These are phyloP conservation scores for Zeuzera pyrina DNA, from an alignment of 2,888 invertebrate species.

Conservation along the genomic window DNA sequence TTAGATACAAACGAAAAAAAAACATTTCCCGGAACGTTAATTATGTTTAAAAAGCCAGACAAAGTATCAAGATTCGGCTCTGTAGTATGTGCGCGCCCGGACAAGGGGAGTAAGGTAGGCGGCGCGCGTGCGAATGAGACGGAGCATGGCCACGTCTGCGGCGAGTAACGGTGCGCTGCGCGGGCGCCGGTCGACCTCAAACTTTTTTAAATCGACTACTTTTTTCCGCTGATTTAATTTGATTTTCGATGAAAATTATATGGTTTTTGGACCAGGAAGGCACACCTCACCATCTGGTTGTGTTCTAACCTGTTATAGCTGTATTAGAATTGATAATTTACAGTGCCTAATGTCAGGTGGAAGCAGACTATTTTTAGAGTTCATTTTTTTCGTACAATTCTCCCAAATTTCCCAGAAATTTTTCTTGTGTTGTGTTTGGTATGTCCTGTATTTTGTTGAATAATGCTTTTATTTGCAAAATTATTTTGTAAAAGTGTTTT, in stretches of 20 bases:
- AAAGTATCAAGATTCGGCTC: conserved; percentile 46
- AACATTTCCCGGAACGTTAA: not conserved
- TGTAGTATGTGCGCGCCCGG: conserved; percentile 31
- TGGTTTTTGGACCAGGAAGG: conserved; percentile 23
- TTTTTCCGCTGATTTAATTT: conserved; percentile 42
- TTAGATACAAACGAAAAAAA: not conserved
- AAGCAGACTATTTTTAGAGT: conserved; percentile 25
- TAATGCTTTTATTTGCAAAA: not conserved
- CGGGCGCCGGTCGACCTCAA: conserved; percentile 37
- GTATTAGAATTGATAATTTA: too few relatives aligned
- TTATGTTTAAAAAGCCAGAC: conserved; percentile 15
- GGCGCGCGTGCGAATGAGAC: conserved; percentile 42
- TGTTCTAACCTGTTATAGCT: too few relatives aligned
- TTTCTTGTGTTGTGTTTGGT: too few relatives aligned
- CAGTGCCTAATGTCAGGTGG: too few relatives aligned
- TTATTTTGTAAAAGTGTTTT: not conserved
- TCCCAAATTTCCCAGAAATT: conserved; percentile 22
- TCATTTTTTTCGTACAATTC: conserved; percentile 24
- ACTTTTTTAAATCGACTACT: conserved; percentile 31
- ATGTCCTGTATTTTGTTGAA: not conserved
- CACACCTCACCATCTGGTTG: conserved; percentile 18
- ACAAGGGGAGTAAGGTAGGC: conserved; percentile 53
- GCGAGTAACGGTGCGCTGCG: conserved; percentile 47
- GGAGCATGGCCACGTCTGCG: conserved; percentile 19
- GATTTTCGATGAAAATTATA: conserved; percentile 41